These are phyloP conservation scores for Chitala chitala DNA, from an alignment of 2,113 vertebrate species.

Conservation along the genomic window DNA sequence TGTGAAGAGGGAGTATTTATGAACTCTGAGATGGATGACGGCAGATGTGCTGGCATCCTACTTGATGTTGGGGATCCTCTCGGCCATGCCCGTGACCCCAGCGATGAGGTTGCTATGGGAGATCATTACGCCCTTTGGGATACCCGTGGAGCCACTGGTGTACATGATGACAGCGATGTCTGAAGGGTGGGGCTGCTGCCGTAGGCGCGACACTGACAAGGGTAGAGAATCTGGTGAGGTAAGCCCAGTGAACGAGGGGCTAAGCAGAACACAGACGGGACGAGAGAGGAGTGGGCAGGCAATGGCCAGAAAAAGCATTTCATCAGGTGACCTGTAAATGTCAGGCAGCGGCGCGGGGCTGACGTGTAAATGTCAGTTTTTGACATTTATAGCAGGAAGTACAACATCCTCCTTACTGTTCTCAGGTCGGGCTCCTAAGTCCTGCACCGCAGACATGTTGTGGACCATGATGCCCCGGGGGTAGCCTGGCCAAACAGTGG, in stretches of 20 bases:
- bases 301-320: background rate
- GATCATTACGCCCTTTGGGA: slow-evolving; percentile 97
- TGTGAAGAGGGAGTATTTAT: background rate
- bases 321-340: too few relatives aligned
- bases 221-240: background rate
- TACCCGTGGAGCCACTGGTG: slow-evolving; percentile 92
- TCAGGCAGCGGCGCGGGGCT: too few relatives aligned
- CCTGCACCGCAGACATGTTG: slow-evolving; percentile 83
- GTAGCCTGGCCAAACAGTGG: slow-evolving; percentile 69
- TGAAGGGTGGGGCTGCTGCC: slow-evolving; percentile 62
- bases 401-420: slow-evolving; percentile 56
- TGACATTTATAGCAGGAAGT: background rate
- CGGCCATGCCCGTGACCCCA: slow-evolving; percentile 91
- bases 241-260: slow-evolving; percentile 15
- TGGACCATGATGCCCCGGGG: slow-evolving; percentile 82
- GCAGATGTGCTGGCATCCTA: slow-evolving; percentile 44
- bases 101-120: slow-evolving; percentile 93
- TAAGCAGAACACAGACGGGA: background rate
- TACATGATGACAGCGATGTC: slow-evolving; percentile 98
- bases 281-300: background rate
- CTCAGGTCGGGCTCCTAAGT: slow-evolving; percentile 74
- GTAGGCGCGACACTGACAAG: slow-evolving; percentile 58
- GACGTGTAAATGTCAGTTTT: too few relatives aligned
- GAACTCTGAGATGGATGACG: background rate
- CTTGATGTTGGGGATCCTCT: slow-evolving; percentile 85